A percentile compares a stretch with the other conserved stretches of the same genome.
phyloP scores from a whole-genome alignment of 2,888 invertebrate species.

The Stratiomys singularior region DNA sequence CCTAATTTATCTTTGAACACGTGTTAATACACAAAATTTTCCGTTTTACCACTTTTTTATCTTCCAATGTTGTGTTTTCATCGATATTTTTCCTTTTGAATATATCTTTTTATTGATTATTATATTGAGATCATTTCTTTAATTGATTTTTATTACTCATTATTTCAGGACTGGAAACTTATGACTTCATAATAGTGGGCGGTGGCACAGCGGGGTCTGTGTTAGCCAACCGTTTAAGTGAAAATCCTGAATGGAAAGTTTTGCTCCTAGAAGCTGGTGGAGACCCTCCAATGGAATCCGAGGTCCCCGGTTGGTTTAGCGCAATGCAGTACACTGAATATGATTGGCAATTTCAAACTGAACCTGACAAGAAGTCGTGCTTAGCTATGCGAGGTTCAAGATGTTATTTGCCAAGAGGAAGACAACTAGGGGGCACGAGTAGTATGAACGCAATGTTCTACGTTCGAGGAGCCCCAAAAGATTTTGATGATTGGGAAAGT shows the following conservation, averaged over 20 bases:
- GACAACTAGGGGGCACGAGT: constrained; percentile 74
- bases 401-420: constrained; percentile 71
- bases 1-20: no score
- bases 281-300: constrained; percentile 11
- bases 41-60: no score
- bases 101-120: no score
- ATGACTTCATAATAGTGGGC: constrained; percentile 72
- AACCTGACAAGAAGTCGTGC: constrained; percentile 56
- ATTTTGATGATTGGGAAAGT: constrained; percentile 73
- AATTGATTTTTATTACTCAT: no score
- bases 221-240: constrained; percentile 75
- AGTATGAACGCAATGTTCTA: constrained; percentile 75
- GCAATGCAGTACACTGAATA: constrained; percentile 56
- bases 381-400: constrained; percentile 56
- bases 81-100: no score
- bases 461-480: constrained; percentile 71
- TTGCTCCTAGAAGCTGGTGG: constrained; percentile 84
- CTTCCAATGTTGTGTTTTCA: no score
- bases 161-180: constrained; percentile 56
- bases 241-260: constrained; percentile 79
- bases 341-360: constrained; percentile 59
- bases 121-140: no score
- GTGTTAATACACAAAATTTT: no score
- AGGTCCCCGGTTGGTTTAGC: constrained; percentile 57
- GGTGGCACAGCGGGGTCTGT: constrained; percentile 73